Conservation (phyloP, 2,888 invertebrate species). For the Leucophenga maculata region DNA sequence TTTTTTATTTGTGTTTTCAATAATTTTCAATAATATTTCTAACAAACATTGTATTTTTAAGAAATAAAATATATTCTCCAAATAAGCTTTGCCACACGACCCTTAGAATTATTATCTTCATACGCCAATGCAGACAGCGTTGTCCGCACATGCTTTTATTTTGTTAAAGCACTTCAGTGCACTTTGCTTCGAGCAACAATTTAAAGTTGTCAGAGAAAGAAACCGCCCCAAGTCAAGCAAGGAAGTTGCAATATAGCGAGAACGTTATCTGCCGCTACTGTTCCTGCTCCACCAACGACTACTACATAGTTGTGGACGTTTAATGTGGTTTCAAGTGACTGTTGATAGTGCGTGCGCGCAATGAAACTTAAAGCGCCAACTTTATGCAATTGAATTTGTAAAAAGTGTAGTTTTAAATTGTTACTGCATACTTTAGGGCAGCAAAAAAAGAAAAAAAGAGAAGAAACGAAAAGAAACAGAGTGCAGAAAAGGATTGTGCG, state of each 20-base stretch:
- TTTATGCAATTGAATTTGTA: constrained; percentile 38
- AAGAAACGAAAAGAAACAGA: too few species aligned
- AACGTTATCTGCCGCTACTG: neutral
- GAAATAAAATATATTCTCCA: too few species aligned
- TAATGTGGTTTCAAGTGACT: constrained; percentile 9
- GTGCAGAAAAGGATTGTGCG: constrained; percentile 1
- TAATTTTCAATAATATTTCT: too few species aligned
- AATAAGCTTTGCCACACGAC: too few species aligned
- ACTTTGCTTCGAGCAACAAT: neutral
- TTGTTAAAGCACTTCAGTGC: neutral
- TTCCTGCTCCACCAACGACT: neutral
- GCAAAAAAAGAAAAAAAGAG: neutral
- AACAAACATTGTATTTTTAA: too few species aligned
- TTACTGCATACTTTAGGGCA: neutral
- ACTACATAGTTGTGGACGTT: neutral
- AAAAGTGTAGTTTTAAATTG: neutral
- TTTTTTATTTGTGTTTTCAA: too few species aligned
- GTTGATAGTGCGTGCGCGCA: neutral
- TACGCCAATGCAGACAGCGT: too few species aligned
- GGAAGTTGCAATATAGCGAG: constrained; percentile 2
- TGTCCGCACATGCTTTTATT: neutral
- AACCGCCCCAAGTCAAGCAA: neutral
- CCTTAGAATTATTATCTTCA: too few species aligned
- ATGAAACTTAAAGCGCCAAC: constrained; percentile 33
- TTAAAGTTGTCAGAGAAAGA: constrained; percentile 1